Conservation (phyloP, 2,113 vertebrate genomes). For the Cercocebus atys region DNA sequence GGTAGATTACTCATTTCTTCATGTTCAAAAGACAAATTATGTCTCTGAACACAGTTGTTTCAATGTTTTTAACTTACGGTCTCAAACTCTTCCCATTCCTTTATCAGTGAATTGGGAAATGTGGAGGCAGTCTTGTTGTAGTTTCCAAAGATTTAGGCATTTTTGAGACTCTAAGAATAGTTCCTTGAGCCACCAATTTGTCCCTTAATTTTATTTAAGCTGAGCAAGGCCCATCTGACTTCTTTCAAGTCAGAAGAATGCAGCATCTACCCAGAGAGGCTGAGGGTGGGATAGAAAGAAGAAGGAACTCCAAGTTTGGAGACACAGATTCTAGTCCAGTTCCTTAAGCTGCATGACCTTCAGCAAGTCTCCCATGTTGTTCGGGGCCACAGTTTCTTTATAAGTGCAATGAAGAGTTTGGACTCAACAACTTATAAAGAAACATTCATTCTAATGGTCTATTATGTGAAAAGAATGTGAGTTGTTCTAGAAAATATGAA, state of each 20-base stretch:
- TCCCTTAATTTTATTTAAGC: background rate
- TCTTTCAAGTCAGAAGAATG: background rate
- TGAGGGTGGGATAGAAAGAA: background rate
- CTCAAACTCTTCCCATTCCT: background rate
- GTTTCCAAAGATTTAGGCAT: background rate
- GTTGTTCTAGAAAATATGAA: background rate
- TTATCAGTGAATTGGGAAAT: background rate
- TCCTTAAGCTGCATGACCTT: background rate
- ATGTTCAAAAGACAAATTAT: conserved; percentile 7
- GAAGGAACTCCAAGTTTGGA: background rate
- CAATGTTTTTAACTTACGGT: conserved; percentile 3
- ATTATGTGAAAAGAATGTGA: background rate
- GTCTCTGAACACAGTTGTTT: conserved; percentile 7
- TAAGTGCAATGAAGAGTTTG: background rate
- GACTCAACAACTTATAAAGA: background rate
- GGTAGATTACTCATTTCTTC: background rate
- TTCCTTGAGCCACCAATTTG: background rate
- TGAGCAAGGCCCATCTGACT: background rate
- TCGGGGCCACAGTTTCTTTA: background rate
- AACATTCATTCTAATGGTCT: background rate
- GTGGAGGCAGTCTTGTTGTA: background rate
- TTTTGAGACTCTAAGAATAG: conserved; percentile 20
- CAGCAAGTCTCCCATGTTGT: background rate
- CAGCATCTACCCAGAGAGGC: background rate
- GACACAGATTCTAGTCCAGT: background rate